phyloP scores from a whole-genome alignment of 1,140 invertebrate genomes.

The Lanistes nyassanus region DNA sequence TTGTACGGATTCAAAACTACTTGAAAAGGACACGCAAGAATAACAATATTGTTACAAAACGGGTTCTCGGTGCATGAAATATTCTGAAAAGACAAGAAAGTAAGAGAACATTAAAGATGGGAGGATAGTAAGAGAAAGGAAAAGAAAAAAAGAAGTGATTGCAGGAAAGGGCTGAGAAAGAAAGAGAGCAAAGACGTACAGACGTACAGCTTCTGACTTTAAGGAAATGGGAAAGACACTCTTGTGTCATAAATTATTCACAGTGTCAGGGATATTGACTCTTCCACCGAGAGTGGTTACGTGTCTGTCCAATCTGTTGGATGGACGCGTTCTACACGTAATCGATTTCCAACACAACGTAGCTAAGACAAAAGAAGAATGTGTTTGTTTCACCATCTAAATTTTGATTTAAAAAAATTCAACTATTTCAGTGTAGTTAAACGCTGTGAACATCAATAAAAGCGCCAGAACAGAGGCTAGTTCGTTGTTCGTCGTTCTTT shows the following conservation, averaged over 20 bases:
- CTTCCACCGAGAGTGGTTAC: background rate
- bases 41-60: no score
- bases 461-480: no score
- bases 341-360: background rate
- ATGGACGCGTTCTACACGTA: background rate
- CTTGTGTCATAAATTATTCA: background rate
- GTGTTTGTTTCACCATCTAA: no score
- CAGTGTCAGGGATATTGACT: background rate
- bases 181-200: no score
- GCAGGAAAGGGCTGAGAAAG: background rate
- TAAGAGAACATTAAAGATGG: slow-evolving; percentile 8
- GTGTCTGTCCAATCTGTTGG: background rate
- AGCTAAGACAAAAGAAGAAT: no score
- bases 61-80: no score
- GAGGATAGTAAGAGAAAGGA: slow-evolving; percentile 11
- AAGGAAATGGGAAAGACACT: background rate
- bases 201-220: background rate
- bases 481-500: no score
- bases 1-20: background rate
- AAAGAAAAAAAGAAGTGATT: background rate
- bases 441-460: no score
- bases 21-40: background rate
- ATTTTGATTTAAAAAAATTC: no score
- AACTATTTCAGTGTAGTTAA: no score
- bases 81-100: background rate